Evolutionary conservation across 2,888 invertebrate genomes (phyloP), one percentile per base, ranked within the genome.

Genomic region (Phragmatobia fuliginosa): DNA sequence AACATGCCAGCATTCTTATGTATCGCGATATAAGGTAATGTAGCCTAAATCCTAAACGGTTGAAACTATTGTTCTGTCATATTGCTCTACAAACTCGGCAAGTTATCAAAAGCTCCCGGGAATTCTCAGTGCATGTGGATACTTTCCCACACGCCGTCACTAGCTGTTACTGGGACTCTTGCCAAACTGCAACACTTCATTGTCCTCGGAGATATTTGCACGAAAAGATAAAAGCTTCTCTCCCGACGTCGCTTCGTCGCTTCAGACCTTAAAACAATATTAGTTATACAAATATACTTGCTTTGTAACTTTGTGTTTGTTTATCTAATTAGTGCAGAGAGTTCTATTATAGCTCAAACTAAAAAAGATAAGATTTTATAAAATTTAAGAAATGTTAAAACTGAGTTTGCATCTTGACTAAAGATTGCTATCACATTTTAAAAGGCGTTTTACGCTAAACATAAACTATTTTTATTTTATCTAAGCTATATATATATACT

Each of bases 61-160:
- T 76, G 76, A 76, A 75, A 79, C 78, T 77, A 81, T 81, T 81
- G 78, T 82, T 77, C 78, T 70, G 73, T 80, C 69, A 75, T 62
- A 75, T 66, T 76, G 70, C 77, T 74, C 67, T 66, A 67, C 75
- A 70, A 75, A 75, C 77, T 74, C 72, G 67, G 58, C 63, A 77
- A 66, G 76, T 38, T 77, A 68, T 38, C 68, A 68, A 72, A 70
- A 64, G 70, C 76, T 73, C 73, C 76, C 66, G 71, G 77, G 75
- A 80, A 76, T 80, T 71, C 70, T 70, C 70, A 58, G 25, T 80
- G 75, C 86, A 87, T 80, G 81, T 87, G 86, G 77, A 74, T 76
- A 75, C 73, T 83, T 85, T 86, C 86, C 85, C 87, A 87, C 85
- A 80, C 75, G 76, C 74, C 76, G 75, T 72, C 10, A 61, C 62